phyloP scores from a whole-genome alignment of 1,140 invertebrate genomes.

The Drosophila seguyi region DNA sequence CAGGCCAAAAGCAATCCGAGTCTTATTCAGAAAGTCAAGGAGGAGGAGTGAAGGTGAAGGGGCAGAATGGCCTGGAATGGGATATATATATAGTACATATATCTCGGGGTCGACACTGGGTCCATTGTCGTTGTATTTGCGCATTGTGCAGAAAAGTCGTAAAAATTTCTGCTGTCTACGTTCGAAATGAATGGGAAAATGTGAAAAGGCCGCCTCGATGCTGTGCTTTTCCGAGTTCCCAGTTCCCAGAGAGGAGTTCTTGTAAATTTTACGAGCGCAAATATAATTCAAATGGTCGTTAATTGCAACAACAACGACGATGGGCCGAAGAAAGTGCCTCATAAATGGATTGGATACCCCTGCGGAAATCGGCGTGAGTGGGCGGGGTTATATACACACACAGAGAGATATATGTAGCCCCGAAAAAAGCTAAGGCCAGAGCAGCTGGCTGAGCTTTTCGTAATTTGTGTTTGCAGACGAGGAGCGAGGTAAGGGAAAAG shows the following conservation, averaged over 20 bases:
- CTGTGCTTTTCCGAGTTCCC: neutral
- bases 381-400: slow-evolving; percentile 67
- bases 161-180: slow-evolving; percentile 81
- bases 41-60: slow-evolving; percentile 20
- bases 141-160: slow-evolving; percentile 82
- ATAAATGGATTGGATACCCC: slow-evolving; percentile 78
- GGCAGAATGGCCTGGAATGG: slow-evolving; percentile 4
- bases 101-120: slow-evolving; percentile 48
- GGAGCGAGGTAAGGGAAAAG: slow-evolving; percentile 37
- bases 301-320: slow-evolving; percentile 80
- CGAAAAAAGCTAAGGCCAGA: slow-evolving; percentile 24
- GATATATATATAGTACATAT: slow-evolving; percentile 18
- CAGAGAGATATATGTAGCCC: slow-evolving; percentile 1
- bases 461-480: slow-evolving; percentile 45
- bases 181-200: slow-evolving; percentile 65
- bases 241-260: slow-evolving; percentile 50
- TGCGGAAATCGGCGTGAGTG: slow-evolving; percentile 14
- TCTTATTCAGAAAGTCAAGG: slow-evolving; percentile 22
- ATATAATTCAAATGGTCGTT: slow-evolving; percentile 85
- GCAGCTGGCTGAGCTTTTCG: slow-evolving; percentile 46
- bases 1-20: slow-evolving; percentile 10
- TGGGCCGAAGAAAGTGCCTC: slow-evolving; percentile 76
- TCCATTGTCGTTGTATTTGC: slow-evolving; percentile 79
- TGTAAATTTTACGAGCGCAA: slow-evolving; percentile 85
- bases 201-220: slow-evolving; percentile 19